Conservation (phyloP, 2,888 invertebrate species). For the Drosophila mimetica region DNA sequence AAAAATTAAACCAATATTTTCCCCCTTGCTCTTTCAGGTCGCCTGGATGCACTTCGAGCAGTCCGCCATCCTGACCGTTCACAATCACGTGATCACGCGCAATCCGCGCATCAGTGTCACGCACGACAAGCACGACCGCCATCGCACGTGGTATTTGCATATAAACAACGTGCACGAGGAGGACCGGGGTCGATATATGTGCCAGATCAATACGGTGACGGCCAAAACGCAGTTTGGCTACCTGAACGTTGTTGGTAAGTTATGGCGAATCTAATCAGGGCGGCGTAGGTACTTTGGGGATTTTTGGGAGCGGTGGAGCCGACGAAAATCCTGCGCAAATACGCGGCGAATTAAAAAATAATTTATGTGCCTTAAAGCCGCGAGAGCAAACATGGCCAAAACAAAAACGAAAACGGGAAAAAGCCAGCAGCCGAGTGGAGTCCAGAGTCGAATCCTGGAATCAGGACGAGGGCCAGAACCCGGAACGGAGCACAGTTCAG, state of each 20-base stretch:
- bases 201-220: conserved; percentile 95
- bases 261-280: conserved; percentile 53
- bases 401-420: conserved; percentile 19
- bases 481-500: conserved; percentile 67
- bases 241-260: conserved; percentile 95
- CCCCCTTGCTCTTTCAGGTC: conserved; percentile 86
- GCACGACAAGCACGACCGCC: conserved; percentile 93
- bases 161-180: conserved; percentile 96
- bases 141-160: conserved; percentile 95
- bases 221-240: conserved; percentile 97
- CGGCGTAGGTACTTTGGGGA: conserved; percentile 11
- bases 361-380: conserved; percentile 71
- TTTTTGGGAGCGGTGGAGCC: neutral
- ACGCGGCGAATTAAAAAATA: conserved; percentile 70
- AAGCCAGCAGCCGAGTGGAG: conserved; percentile 14
- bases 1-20: neutral
- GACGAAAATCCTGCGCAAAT: conserved; percentile 64
- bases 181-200: conserved; percentile 97
- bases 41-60: conserved; percentile 98
- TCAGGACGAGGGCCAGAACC: conserved; percentile 18
- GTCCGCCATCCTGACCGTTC: conserved; percentile 95
- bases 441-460: conserved; percentile 23
- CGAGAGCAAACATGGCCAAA: conserved; percentile 31
- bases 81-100: conserved; percentile 96
- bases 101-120: conserved; percentile 96